Percentiles rank a stretch among this genome's conserved stretches.
Evolutionary conservation across 2,888 invertebrate species (phyloP).

Genomic region (Lasioglossum malachurum): DNA sequence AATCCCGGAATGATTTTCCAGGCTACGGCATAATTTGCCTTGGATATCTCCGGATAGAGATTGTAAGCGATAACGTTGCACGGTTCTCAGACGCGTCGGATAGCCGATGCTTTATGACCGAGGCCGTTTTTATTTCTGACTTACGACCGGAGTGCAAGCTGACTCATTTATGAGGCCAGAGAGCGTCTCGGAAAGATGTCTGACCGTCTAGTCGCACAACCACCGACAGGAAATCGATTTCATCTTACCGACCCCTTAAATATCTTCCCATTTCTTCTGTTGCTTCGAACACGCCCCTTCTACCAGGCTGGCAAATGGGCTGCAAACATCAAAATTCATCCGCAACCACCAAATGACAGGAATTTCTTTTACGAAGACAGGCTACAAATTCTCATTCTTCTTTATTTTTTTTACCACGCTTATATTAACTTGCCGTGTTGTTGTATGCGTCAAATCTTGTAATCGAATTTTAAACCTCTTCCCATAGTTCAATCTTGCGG

Average conservation of each 20-base stretch:
- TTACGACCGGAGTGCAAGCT: slow-evolving; percentile 54
- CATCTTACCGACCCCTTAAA: slow-evolving; percentile 60
- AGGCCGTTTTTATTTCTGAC: slow-evolving; percentile 64
- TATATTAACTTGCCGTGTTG: too few relatives aligned
- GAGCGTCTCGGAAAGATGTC: slow-evolving; percentile 52
- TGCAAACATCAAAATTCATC: background rate
- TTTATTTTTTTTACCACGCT: too few relatives aligned
- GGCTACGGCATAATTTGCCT: background rate
- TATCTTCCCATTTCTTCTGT: slow-evolving; percentile 56
- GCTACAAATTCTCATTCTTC: too few relatives aligned
- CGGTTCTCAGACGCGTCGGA: slow-evolving; percentile 11
- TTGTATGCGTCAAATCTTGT: too few relatives aligned
- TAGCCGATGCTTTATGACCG: slow-evolving; percentile 52
- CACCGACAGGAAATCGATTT: slow-evolving; percentile 66
- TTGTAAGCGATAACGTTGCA: slow-evolving; percentile 36
- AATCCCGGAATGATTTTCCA: slow-evolving; percentile 21
- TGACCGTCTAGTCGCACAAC: slow-evolving; percentile 40
- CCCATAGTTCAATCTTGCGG: too few relatives aligned
- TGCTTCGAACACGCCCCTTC: background rate
- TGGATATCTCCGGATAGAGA: slow-evolving; percentile 5
- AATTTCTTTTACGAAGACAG: background rate
- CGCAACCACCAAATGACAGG: background rate
- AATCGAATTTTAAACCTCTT: too few relatives aligned
- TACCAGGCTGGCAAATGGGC: background rate
- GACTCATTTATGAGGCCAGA: slow-evolving; percentile 67